These are phyloP conservation scores for Limnephilus rhombicus DNA, from an alignment of 2,888 invertebrate genomes.

Conservation along the genomic window DNA sequence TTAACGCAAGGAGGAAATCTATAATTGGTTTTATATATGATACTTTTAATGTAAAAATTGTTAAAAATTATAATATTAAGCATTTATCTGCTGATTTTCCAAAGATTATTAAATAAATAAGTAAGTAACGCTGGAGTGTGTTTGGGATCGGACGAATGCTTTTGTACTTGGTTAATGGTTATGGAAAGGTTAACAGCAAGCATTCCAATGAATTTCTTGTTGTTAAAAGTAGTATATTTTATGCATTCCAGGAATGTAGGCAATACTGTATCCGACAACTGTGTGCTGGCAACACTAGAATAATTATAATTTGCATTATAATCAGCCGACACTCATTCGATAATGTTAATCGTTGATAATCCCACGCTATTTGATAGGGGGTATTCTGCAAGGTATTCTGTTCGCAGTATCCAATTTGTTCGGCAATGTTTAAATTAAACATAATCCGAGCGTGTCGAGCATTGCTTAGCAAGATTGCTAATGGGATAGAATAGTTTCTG, in stretches of 20 bases:
- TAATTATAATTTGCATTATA: constrained; percentile 1
- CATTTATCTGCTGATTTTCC: no score
- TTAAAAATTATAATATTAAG: no score
- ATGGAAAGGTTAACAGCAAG: background rate
- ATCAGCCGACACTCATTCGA: background rate
- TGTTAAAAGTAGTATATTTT: background rate
- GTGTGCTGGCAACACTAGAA: background rate
- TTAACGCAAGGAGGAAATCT: no score
- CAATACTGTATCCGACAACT: background rate
- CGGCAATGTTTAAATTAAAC: background rate
- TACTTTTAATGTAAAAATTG: no score
- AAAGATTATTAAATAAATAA: no score
- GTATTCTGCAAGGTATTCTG: background rate
- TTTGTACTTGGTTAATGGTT: background rate
- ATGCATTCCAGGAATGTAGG: background rate
- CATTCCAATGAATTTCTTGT: background rate
- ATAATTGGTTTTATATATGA: no score
- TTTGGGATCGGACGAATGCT: no score
- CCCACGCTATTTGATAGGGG: background rate
- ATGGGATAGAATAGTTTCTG: background rate
- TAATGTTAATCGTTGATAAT: background rate
- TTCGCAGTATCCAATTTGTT: background rate
- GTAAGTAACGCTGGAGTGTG: no score
- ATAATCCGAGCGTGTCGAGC: background rate
- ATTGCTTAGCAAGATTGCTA: background rate